Evolutionary conservation across 2,113 vertebrate species (phyloP), one percentile per base, ranked within the genome.

Genomic region (Myotis brandtii): DNA sequence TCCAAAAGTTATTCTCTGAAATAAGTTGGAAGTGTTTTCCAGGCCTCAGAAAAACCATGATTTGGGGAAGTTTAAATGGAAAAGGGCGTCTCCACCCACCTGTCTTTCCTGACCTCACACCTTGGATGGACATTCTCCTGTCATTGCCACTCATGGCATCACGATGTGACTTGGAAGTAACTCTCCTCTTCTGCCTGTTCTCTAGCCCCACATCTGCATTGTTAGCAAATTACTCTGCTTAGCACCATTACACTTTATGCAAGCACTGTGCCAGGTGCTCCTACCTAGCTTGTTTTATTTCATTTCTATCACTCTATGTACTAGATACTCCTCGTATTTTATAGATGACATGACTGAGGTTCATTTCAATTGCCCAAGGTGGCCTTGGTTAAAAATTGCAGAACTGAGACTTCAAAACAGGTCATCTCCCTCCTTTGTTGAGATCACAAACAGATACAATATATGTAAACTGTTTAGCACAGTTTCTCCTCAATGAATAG

Each of bases 1-100:
- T 32, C 20, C 70, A 54, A 87, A 72, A 90, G 48, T 67, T 37
- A 75, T 62, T 77, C 73, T 93, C 79, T 91, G 11, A 92, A 85
- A 59, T 87, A 73, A 85, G 67, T 27, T 40, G 56, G 72, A 14
- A n/a, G 46, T 66, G 88, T 43, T 86, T 82, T 50, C 34, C 12
- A 25, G 59, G 62, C 2, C 59, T 94, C 67, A 48, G 89, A 21
- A 46, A 87, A 85, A 43, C 5, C 21, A 30, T 9, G 2, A 48
- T 46, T 72, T 34, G 21, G 46, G 13, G 37, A 13, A 4, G 43
- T 18, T 52, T 59, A 11, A 25, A 13, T 75, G 11, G 87, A 70
- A 75, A 70, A 83, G 9, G 37, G 23, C 1, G 0, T 9, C 87
- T 67, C 46, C 5, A 25, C 37, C 23, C 17, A 43, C 82, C 50